phyloP scores from a whole-genome alignment of 92 coral and sea anemone genomes.

The Diadumene lineata region DNA sequence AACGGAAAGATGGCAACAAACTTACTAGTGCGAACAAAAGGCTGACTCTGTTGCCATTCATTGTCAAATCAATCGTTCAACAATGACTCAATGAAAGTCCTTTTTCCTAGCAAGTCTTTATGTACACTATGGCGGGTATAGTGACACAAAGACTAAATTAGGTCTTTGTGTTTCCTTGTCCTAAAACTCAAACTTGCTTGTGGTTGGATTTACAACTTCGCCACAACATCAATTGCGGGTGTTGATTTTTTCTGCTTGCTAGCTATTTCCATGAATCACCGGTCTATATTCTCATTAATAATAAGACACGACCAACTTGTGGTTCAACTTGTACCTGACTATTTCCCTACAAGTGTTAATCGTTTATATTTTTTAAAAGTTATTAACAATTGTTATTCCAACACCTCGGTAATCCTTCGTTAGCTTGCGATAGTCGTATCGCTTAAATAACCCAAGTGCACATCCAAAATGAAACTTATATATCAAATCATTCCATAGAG shows the following conservation, averaged over 20 bases:
- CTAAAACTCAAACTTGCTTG: constrained; percentile 41
- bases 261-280: not conserved
- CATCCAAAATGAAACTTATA: constrained; percentile 2
- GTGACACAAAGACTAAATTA: constrained; percentile 34
- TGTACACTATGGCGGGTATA: constrained; percentile 42
- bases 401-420: constrained; percentile 10
- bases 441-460: not conserved
- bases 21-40: constrained; percentile 36
- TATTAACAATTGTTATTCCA: constrained; percentile 21
- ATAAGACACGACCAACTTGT: constrained; percentile 24
- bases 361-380: constrained; percentile 29
- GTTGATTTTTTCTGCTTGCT: constrained; percentile 25
- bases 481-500: constrained; percentile 1
- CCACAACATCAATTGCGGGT: constrained; percentile 10
- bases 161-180: constrained; percentile 41
- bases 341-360: constrained; percentile 27
- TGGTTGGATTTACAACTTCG: constrained; percentile 33
- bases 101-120: constrained; percentile 24
- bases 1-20: constrained; percentile 45
- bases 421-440: constrained; percentile 13
- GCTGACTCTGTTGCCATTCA: constrained; percentile 44
- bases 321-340: constrained; percentile 18
- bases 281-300: constrained; percentile 25
- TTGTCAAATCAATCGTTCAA: constrained; percentile 35
- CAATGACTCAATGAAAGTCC: constrained; percentile 43